These are phyloP conservation scores for Byasa hedistus DNA, from an alignment of 2,888 invertebrate genomes.

Conservation along the genomic window DNA sequence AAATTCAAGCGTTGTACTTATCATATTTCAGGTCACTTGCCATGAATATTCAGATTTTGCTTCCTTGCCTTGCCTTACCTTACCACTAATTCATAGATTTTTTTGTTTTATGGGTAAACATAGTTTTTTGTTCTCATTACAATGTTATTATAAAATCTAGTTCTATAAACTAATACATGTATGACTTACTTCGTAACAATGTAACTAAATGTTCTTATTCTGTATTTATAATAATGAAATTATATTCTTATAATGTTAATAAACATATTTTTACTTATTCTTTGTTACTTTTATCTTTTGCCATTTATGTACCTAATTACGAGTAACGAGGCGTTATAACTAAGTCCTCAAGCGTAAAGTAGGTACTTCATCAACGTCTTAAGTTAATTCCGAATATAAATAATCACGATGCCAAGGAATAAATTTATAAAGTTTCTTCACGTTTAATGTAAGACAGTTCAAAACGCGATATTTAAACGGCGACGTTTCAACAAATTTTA, in stretches of 20 bases:
- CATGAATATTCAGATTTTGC: slow-evolving; percentile 39
- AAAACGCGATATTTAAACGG: neutral
- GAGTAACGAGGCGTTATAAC: neutral
- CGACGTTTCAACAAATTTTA: slow-evolving; percentile 5
- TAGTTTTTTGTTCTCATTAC: slow-evolving; percentile 35
- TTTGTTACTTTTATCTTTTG: neutral
- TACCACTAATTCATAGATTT: slow-evolving; percentile 49
- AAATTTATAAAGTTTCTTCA: too few species aligned
- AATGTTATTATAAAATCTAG: slow-evolving; percentile 31
- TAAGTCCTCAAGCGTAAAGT: neutral
- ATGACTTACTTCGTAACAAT: slow-evolving; percentile 34
- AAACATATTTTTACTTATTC: slow-evolving; percentile 22
- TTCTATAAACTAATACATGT: slow-evolving; percentile 34
- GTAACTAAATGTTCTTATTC: slow-evolving; percentile 35
- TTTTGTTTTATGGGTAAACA: slow-evolving; percentile 33
- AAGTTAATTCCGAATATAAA: neutral
- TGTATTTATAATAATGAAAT: slow-evolving; percentile 32
- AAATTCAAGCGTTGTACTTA: slow-evolving; percentile 3
- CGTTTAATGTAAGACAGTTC: too few species aligned
- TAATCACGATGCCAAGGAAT: neutral
- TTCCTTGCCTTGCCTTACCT: slow-evolving; percentile 52
- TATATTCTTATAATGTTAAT: slow-evolving; percentile 30
- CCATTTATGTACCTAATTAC: neutral
- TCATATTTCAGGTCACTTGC: slow-evolving; percentile 37
- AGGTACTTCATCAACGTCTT: neutral